Evolutionary conservation across 2,113 vertebrate genomes (phyloP), one percentile per base, ranked within the genome.

Genomic region (Rhinopomastus cyanomelas): DNA sequence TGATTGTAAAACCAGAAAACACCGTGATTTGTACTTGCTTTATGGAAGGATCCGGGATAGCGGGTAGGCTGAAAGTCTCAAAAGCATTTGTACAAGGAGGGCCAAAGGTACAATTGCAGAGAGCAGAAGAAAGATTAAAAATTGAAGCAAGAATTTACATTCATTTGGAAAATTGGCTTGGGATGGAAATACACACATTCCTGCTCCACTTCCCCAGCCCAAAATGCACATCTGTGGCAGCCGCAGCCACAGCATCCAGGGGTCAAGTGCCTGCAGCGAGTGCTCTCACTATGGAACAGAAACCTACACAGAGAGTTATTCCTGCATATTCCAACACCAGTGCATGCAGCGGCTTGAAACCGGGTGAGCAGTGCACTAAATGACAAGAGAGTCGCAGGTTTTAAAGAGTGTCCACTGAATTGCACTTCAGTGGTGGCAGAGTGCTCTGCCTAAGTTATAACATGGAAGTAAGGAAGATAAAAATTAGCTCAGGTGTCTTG

Each of bases 1-100:
- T 95, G 95, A 96, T 91, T 95, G 72, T 92, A 95, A 94, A 96
- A 96, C 91, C 93, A 95, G 89, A 96, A 95, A 97, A 90, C 37
- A 83, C 81, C 91, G 85, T 42, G 88, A 92, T 92, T 83, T 37
- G 72, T 78, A 80, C 82, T 95, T 92, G 94, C 74, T 93, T 96
- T 96, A 97, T 88, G 84, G 89, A 85, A 95, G 89, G 79, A 73
- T 51, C 82, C 56, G 81, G 25, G 51, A 85, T 61, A 85, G 90
- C 81, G 88, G 53, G 72, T 32, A 88, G 49, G 56, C 39, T 85
- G 93, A 93, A 82, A 93, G 86, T 90, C 90, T 82, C 80, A 77
- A 76, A 92, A 73, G 77, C 59, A 29, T 83, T 91, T 84, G n/a
- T 60, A 79, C 61, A 74, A 85, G 52, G 72, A 88, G 13, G 81